Conservation (phyloP, 2,113 vertebrate species). For the Prietella phreatophila region DNA sequence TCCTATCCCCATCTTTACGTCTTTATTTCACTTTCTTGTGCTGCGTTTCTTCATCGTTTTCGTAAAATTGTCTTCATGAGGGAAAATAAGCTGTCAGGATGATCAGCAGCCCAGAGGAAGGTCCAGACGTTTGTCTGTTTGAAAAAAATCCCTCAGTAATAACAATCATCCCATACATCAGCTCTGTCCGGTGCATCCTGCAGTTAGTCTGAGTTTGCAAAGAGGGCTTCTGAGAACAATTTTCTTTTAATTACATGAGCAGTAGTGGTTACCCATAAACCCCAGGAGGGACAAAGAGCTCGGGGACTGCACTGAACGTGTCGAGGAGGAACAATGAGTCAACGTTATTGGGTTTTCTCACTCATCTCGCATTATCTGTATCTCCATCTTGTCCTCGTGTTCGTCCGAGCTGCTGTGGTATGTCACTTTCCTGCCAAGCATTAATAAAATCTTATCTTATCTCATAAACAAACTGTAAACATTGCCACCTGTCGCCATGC, state of each 20-base stretch:
- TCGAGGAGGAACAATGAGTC: background rate
- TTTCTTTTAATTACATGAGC: background rate
- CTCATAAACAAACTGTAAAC: conserved; percentile 28
- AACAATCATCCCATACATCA: background rate
- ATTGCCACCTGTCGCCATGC: conserved; percentile 5
- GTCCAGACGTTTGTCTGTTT: background rate
- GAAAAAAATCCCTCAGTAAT: background rate
- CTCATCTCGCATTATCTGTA: background rate
- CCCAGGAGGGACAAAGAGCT: background rate
- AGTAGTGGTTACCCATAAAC: background rate
- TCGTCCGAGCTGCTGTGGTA: background rate
- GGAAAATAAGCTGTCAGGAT: background rate
- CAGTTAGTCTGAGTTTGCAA: background rate
- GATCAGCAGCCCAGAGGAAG: background rate
- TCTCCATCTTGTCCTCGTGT: background rate
- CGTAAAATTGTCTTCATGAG: background rate
- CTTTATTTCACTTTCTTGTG: background rate
- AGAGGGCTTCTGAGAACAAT: background rate
- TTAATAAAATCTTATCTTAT: conserved; percentile 24
- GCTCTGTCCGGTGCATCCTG: background rate
- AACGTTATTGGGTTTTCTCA: background rate
- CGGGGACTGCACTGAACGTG: background rate
- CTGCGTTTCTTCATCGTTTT: background rate
- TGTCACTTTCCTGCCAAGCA: conserved; percentile 11
- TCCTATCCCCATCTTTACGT: background rate